These are phyloP conservation scores for Mesochorus sp. DNA, from an alignment of 2,888 invertebrate species.

Conservation along the genomic window DNA sequence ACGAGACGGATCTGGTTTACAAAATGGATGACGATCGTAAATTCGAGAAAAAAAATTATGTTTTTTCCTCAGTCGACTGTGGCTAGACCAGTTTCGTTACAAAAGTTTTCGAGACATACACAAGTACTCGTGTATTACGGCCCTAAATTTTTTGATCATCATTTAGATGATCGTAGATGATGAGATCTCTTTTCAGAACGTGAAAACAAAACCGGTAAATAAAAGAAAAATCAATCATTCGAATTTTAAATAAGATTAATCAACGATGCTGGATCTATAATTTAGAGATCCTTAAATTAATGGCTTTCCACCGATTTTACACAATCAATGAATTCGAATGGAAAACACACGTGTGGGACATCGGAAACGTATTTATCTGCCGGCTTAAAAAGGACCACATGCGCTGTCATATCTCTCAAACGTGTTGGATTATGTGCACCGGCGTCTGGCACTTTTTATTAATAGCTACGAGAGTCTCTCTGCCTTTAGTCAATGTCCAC, in stretches of 20 bases:
- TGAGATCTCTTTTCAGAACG: too few species aligned
- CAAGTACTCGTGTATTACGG: constrained; percentile 14
- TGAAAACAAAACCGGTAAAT: too few species aligned
- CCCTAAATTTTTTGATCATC: too few species aligned
- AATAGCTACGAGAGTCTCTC: constrained; percentile 3
- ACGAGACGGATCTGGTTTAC: constrained; percentile 46
- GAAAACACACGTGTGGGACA: not conserved
- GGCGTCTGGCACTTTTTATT: constrained; percentile 12
- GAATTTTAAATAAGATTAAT: not conserved
- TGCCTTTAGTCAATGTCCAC: constrained; percentile 18
- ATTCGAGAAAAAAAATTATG: constrained; percentile 44
- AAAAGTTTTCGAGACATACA: constrained; percentile 19
- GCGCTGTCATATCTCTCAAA: not conserved
- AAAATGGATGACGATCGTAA: constrained; percentile 46
- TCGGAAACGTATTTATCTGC: constrained; percentile 15
- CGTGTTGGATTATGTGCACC: not conserved
- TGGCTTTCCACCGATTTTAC: too few species aligned
- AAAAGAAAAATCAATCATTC: not conserved
- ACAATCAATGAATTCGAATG: not conserved
- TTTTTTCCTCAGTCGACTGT: constrained; percentile 7
- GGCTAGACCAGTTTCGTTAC: constrained; percentile 4
- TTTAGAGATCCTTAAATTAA: too few species aligned
- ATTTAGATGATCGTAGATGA: too few species aligned
- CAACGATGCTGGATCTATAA: too few species aligned
- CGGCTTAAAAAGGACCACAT: not conserved